Percentiles rank a stretch among this genome's conserved stretches.
Evolutionary conservation across 2,113 vertebrate species (phyloP).

Genomic region (Zapus hudsonius): DNA sequence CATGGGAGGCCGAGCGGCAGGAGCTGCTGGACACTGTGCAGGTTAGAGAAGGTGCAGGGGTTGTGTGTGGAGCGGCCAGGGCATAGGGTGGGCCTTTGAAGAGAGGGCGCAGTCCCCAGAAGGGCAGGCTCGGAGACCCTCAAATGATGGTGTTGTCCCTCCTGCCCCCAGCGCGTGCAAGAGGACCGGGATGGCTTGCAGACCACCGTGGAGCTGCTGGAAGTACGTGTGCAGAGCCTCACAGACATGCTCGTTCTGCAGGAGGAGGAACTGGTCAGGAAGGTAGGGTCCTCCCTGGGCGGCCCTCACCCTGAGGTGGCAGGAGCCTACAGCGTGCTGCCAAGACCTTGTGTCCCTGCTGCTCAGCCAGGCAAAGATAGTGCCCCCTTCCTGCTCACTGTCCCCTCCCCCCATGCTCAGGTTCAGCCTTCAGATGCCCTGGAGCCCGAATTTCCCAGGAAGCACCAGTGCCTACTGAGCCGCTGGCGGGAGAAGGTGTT

Average conservation of each 20-base stretch:
- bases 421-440: slow-evolving; percentile 54
- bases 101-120: too few relatives aligned
- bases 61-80: neutral
- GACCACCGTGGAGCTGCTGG: slow-evolving; percentile 74
- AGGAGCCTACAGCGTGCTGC: too few relatives aligned
- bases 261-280: slow-evolving; percentile 79
- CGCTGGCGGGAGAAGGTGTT: slow-evolving; percentile 86
- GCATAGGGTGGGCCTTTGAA: neutral
- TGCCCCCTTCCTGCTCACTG: neutral
- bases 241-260: slow-evolving; percentile 80
- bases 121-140: neutral
- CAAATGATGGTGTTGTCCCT: accelerated
- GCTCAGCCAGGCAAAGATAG: neutral
- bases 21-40: slow-evolving; percentile 74
- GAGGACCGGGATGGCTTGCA: slow-evolving; percentile 75
- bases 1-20: slow-evolving; percentile 67
- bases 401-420: neutral
- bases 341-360: too few relatives aligned
- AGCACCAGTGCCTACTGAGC: slow-evolving; percentile 72
- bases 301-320: neutral
- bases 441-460: slow-evolving; percentile 66
- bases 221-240: slow-evolving; percentile 82
- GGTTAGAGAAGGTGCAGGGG: slow-evolving; percentile 53
- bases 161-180: slow-evolving; percentile 63
- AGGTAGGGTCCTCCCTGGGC: slow-evolving; percentile 57